phyloP scores from a whole-genome alignment of 2,797 vertebrate genomes.

The Cottoperca gobio region DNA sequence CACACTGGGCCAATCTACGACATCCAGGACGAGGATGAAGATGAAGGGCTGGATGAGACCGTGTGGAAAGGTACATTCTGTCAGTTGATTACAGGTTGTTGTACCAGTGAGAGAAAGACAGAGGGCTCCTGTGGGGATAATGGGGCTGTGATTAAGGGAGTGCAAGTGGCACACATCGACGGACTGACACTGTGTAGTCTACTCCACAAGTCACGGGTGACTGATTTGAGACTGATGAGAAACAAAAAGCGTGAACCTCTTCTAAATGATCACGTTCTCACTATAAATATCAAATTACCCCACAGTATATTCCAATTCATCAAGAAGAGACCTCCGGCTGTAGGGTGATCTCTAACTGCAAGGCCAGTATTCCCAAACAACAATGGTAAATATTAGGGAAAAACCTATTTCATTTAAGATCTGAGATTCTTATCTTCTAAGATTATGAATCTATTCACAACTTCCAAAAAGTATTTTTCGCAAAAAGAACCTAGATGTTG shows the following conservation, averaged over 20 bases:
- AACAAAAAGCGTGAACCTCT: neutral
- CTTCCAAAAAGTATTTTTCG: too few species aligned
- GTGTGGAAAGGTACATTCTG: neutral
- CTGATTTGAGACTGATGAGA: slow-evolving; percentile 9
- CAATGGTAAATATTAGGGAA: neutral
- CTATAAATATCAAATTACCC: slow-evolving; percentile 11
- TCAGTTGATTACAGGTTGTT: slow-evolving; percentile 51
- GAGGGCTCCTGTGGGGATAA: slow-evolving; percentile 32
- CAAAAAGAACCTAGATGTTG: too few species aligned
- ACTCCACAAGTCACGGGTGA: slow-evolving; percentile 3
- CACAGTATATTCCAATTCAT: neutral
- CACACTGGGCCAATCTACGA: slow-evolving; percentile 33
- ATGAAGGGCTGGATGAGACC: slow-evolving; percentile 13
- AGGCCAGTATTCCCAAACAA: neutral
- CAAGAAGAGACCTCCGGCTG: neutral
- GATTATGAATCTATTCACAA: too few species aligned
- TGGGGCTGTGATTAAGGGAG: slow-evolving; percentile 49
- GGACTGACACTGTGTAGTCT: slow-evolving; percentile 2
- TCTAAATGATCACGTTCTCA: neutral
- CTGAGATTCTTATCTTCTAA: too few species aligned
- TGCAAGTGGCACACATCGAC: slow-evolving; percentile 20
- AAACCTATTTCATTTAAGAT: too few species aligned
- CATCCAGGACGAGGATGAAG: slow-evolving; percentile 35
- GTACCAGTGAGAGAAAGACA: slow-evolving; percentile 24
- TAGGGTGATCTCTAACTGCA: neutral